phyloP scores from a whole-genome alignment of 64 coral and sea anemone genomes.

The Catalaphyllia jardinei region DNA sequence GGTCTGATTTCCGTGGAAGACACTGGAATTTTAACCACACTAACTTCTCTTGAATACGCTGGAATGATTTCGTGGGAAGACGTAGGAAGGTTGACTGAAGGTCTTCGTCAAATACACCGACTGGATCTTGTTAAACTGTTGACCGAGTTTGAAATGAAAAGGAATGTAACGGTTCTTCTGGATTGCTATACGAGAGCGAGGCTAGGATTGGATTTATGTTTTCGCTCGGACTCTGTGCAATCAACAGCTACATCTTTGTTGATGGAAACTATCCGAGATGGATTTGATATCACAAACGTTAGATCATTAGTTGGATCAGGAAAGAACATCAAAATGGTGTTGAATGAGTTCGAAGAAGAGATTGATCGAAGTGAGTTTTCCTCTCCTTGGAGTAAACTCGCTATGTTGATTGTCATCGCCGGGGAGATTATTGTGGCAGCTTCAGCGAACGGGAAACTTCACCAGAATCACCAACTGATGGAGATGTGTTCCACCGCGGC shows the following conservation, averaged over 20 bases:
- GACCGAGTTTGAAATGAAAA: neutral
- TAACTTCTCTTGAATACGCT: neutral
- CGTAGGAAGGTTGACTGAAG: neutral
- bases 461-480: neutral
- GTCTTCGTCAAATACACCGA: neutral
- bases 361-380: neutral
- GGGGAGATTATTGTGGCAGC: neutral
- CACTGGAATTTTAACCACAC: neutral
- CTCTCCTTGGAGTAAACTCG: constrained; percentile 9
- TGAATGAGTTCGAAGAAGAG: neutral
- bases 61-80: neutral
- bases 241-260: neutral
- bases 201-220: neutral
- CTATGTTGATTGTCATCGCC: neutral
- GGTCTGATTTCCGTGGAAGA: neutral
- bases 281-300: neutral
- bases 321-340: neutral
- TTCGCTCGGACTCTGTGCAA: neutral
- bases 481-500: neutral
- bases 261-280: neutral
- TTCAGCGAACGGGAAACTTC: neutral
- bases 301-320: neutral
- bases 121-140: neutral
- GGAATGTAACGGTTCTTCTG: neutral
- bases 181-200: constrained; percentile 23